Percentiles rank a stretch among this genome's conserved stretches.
phyloP scores from a whole-genome alignment of 2,888 invertebrate genomes.

The Drosophila paracracens region DNA sequence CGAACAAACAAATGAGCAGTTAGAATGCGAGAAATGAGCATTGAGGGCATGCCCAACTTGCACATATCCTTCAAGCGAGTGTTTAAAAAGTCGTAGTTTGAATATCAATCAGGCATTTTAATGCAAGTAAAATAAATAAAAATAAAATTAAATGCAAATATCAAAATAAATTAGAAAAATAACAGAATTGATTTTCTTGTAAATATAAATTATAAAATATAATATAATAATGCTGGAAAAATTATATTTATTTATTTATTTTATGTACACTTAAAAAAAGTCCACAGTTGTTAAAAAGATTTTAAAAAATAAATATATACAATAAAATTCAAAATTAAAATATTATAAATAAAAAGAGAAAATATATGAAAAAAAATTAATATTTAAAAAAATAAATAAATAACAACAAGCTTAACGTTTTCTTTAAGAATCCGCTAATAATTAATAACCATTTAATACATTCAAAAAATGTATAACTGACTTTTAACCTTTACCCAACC shows the following conservation, averaged over 20 bases:
- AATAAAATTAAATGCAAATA: too few relatives aligned
- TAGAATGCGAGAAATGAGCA: neutral
- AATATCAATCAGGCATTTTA: neutral
- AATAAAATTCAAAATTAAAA: neutral
- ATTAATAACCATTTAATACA: too few relatives aligned
- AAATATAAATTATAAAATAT: neutral
- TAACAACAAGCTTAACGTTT: neutral
- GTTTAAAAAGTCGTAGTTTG: neutral
- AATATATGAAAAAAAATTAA: neutral
- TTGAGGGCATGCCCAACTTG: rapidly evolving
- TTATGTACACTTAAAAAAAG: neutral
- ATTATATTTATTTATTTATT: neutral
- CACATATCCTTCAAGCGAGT: conserved; percentile 2
- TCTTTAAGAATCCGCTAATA: neutral
- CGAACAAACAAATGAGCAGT: conserved; percentile 15
- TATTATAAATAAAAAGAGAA: neutral
- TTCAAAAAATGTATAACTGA: neutral
- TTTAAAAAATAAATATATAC: neutral
- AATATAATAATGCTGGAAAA: neutral
- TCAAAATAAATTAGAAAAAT: neutral
- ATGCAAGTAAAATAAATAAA: too few relatives aligned
- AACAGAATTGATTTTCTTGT: neutral
- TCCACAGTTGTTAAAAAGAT: neutral
- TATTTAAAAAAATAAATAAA: neutral
- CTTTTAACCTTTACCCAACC: neutral